A percentile compares a stretch with the other conserved stretches of the same genome.
Evolutionary conservation across 2,888 invertebrate species (phyloP).

Genomic region (Agrochola lota): DNA sequence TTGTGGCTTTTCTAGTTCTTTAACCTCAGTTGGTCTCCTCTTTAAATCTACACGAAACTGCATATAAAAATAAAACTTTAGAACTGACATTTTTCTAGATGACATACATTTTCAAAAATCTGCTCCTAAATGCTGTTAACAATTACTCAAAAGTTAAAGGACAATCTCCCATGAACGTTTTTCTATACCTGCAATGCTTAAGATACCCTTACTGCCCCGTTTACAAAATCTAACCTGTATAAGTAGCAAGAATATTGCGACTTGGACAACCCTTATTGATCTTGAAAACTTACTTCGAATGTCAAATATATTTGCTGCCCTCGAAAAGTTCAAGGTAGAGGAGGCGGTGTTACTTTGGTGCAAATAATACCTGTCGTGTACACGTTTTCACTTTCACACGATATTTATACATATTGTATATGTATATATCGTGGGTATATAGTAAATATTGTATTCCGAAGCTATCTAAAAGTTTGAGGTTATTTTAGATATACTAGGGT

Average conservation of each 20-base stretch:
- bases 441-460: conserved; percentile 28
- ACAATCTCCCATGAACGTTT: not conserved
- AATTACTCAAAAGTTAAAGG: not conserved
- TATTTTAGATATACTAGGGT: conserved; percentile 11
- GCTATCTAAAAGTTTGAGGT: conserved; percentile 20
- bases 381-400: conserved; percentile 12
- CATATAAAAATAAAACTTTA: not conserved
- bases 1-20: not conserved
- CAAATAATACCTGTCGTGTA: conserved; percentile 33
- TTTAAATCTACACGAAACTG: not conserved
- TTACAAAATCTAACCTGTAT: too few species aligned
- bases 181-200: not conserved
- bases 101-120: not conserved
- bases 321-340: conserved; percentile 1
- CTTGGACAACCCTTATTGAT: conserved; percentile 33
- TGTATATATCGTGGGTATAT: not conserved
- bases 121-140: not conserved
- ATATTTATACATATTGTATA: not conserved
- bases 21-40: not conserved
- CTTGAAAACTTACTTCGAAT: conserved; percentile 35
- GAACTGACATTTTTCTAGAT: not conserved
- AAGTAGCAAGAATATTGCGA: not conserved
- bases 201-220: too few species aligned
- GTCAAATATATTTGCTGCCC: conserved; percentile 31
- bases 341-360: not conserved